Conservation (phyloP, 2,797 vertebrate species). For the Emys orbicularis region DNA sequence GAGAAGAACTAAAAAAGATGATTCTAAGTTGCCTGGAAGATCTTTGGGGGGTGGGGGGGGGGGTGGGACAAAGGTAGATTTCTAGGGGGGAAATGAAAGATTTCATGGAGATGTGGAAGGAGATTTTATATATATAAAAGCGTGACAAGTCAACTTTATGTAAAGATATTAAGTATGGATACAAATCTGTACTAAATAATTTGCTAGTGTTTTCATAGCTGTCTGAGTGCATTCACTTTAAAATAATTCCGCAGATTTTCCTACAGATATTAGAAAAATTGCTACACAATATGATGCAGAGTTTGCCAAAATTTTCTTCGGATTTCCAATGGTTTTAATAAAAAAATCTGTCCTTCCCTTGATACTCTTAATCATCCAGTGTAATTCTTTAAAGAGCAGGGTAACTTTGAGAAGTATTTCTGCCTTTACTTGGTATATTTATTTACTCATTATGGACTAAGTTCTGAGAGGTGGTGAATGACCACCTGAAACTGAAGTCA, state of each 20-base stretch:
- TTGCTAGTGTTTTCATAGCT: background rate
- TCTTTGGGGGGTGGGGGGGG: rapidly evolving
- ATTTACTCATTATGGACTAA: background rate
- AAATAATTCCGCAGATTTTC: background rate
- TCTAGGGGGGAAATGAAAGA: background rate
- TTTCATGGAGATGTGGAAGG: background rate
- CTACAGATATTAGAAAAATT: background rate
- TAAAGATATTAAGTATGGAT: background rate
- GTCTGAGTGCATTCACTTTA: background rate
- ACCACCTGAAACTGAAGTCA: background rate
- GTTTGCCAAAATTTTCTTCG: background rate
- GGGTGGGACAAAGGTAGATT: background rate
- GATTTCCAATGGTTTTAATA: background rate
- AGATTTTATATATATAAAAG: no score
- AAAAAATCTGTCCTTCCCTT: background rate
- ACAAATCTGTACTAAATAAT: background rate
- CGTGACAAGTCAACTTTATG: rapidly evolving
- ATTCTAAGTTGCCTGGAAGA: rapidly evolving
- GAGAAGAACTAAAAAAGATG: background rate
- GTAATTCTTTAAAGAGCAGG: background rate
- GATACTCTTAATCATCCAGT: background rate
- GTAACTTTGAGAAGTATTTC: background rate
- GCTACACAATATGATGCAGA: background rate
- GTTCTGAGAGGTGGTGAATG: rapidly evolving
- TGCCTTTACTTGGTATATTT: background rate